Conservation (phyloP, 2,797 vertebrate species). For the Lithobates sylvaticus region DNA sequence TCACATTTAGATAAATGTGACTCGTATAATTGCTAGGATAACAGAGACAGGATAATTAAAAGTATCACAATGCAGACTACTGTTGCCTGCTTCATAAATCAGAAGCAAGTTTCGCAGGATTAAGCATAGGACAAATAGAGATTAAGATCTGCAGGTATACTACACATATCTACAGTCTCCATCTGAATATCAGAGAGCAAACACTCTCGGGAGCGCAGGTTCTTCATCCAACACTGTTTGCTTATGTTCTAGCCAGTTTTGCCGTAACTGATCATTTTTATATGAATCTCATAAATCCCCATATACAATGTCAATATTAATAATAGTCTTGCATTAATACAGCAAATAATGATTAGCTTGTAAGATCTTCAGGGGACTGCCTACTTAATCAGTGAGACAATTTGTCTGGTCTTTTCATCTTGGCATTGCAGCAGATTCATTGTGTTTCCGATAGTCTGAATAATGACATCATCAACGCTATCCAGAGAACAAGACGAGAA, state of each 20-base stretch:
- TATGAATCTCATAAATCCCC: slow-evolving; percentile 37
- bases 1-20: not conserved
- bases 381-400: slow-evolving; percentile 31
- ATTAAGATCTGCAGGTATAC: slow-evolving; percentile 5
- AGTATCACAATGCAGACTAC: not conserved
- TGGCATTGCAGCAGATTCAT: slow-evolving; percentile 6
- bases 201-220: slow-evolving; percentile 10
- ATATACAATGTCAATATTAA: slow-evolving; percentile 49
- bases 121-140: slow-evolving; percentile 5
- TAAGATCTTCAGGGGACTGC: slow-evolving; percentile 20
- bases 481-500: not conserved
- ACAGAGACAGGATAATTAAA: not conserved
- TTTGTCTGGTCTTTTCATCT: slow-evolving; percentile 27
- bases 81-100: not conserved
- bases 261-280: slow-evolving; percentile 51
- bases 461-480: slow-evolving; percentile 2
- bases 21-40: not conserved
- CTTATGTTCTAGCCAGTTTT: not conserved
- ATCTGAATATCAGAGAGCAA: slow-evolving; percentile 30
- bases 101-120: not conserved
- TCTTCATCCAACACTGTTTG: slow-evolving; percentile 44
- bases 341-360: slow-evolving; percentile 45
- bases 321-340: slow-evolving; percentile 35
- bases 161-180: slow-evolving; percentile 18
- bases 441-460: slow-evolving; percentile 15